phyloP scores from a whole-genome alignment of 2,888 invertebrate genomes.

The Tenthredo notha region DNA sequence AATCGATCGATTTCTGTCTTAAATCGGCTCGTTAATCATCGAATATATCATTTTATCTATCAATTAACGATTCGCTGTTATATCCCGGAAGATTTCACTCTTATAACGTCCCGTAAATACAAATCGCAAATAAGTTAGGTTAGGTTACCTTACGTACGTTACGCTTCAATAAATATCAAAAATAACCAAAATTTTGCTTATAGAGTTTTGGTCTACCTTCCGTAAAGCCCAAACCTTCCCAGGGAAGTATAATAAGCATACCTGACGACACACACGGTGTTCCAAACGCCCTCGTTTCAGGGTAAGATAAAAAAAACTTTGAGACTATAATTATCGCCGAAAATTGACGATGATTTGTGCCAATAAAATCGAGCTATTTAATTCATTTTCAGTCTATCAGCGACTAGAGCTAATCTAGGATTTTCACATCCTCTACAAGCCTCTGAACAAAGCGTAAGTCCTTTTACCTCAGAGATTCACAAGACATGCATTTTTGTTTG shows the following conservation, averaged over 20 bases:
- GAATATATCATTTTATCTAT: neutral
- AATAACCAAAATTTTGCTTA: conserved; percentile 65
- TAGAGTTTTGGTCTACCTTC: conserved; percentile 86
- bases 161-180: neutral
- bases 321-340: neutral
- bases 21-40: neutral
- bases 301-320: conserved; percentile 71
- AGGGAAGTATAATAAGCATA: conserved; percentile 77
- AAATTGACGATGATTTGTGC: neutral
- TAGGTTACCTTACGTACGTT: neutral
- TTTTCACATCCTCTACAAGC: conserved; percentile 84
- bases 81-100: neutral
- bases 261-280: conserved; percentile 84
- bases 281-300: conserved; percentile 82
- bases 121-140: neutral
- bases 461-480: neutral
- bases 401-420: conserved; percentile 80
- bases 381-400: conserved; percentile 78
- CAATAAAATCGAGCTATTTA: neutral
- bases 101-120: neutral
- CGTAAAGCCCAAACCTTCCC: conserved; percentile 81
- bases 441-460: conserved; percentile 85
- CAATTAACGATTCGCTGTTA: neutral
- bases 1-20: neutral
- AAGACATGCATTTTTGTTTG: too few species aligned